Evolutionary conservation across 2,113 vertebrate genomes (phyloP), one percentile per base, ranked within the genome.

Genomic region (Elgaria multicarinata): DNA sequence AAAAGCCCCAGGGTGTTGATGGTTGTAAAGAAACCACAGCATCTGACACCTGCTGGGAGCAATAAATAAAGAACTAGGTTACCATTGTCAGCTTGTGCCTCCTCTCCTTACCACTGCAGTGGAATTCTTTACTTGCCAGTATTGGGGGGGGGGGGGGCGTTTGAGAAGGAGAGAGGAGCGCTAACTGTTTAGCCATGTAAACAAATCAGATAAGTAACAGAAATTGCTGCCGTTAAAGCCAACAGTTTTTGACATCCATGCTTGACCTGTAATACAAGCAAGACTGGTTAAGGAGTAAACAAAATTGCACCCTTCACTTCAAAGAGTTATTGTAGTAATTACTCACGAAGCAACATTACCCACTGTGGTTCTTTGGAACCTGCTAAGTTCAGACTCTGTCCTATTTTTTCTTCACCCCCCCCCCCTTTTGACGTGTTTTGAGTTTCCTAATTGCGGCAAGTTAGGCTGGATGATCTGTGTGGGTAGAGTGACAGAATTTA

Each of bases 31-130:
- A 97, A 98, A 97, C 97, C 93, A 95, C 94, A 96, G 97, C 97
- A 97, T 98, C 96, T 97, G 96, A 97, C 97, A 97, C 98, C 98
- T 98, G 98, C 98, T 98, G 98, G 97, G 98, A 98, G 97, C 98
- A 98, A 98, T 98, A 98, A 99, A 99, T 98, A 98, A 97, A 98
- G 96, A 97, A 95, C 95, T 94, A 92, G 92, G 96, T 96, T 98
- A 96, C 96, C 97, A 97, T 97, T 97, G 97, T 97, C 94, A 94
- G 97, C 96, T 97, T 97, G 92, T 86, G 97, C 95, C 95, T 96
- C 93, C 94, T 95, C 95, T 96, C 92, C 92, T 95, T 92, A 85
- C 96, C 94, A 92, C 92, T 93, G 76, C 93, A 83, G 76, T 91
- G 31, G 10, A 78, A 86, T 69, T 91, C 95, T 93, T 94, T 39